Evolutionary conservation across 2,888 invertebrate genomes (phyloP).

Genomic region (Pheosia tremula): DNA sequence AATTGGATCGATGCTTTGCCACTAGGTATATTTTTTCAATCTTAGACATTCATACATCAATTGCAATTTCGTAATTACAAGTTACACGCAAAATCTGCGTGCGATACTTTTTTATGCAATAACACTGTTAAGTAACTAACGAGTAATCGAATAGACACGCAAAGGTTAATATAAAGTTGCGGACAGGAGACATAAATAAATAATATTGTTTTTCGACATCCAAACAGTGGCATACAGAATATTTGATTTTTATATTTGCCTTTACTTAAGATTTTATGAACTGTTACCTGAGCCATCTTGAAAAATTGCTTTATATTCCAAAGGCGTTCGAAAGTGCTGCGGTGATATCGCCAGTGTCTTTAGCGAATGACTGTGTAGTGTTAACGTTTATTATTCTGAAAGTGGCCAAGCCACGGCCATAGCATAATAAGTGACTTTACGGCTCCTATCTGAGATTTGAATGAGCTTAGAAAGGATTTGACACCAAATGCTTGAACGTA

Average conservation of each 20-base stretch:
- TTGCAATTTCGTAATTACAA: constrained; percentile 26
- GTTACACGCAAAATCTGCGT: constrained; percentile 10
- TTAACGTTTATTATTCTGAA: constrained; percentile 75
- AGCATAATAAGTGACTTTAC: constrained; percentile 67
- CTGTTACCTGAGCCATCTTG: constrained; percentile 37
- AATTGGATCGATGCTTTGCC: constrained; percentile 34
- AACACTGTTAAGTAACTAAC: neutral
- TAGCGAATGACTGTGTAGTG: constrained; percentile 66
- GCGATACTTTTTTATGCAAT: neutral
- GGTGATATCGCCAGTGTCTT: constrained; percentile 75
- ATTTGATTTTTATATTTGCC: neutral
- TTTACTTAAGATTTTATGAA: constrained; percentile 20
- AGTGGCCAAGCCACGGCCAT: constrained; percentile 60
- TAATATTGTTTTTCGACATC: no score
- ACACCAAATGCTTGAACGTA: constrained; percentile 30
- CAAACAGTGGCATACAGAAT: neutral
- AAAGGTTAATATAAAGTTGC: neutral
- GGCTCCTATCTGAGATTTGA: constrained; percentile 60
- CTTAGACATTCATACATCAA: constrained; percentile 28
- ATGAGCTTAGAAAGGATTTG: constrained; percentile 52
- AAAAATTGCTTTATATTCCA: constrained; percentile 61
- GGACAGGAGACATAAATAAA: neutral
- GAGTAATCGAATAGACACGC: constrained; percentile 4
- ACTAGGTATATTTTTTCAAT: constrained; percentile 15
- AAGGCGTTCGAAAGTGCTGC: constrained; percentile 61